Percentiles rank a stretch among this genome's conserved stretches.
Evolutionary conservation across 2,113 vertebrate species (phyloP).

Genomic region (Tamias sibiricus): DNA sequence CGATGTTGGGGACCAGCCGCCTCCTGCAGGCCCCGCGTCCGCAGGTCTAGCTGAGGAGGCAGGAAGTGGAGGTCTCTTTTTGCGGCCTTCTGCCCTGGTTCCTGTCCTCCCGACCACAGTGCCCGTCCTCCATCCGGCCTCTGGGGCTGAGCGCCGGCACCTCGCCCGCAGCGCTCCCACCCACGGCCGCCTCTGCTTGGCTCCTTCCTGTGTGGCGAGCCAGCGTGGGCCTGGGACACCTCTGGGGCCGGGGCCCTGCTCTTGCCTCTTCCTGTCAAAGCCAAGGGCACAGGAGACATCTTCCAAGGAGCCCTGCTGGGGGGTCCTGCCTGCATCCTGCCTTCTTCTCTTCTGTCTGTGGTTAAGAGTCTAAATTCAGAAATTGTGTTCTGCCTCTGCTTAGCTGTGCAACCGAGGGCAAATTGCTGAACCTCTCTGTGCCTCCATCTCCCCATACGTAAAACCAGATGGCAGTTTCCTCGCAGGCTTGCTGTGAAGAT

Average conservation of each 20-base stretch:
- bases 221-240: rapidly evolving
- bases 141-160: neutral
- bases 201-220: constrained; percentile 13
- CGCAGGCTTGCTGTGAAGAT: neutral
- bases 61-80: constrained; percentile 31
- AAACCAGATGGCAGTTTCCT: neutral
- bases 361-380: neutral
- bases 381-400: neutral
- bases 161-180: neutral
- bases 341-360: neutral
- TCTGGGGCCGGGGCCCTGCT: neutral
- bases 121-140: neutral
- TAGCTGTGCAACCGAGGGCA: neutral
- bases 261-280: neutral
- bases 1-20: neutral
- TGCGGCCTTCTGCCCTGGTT: neutral
- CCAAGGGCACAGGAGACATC: neutral
- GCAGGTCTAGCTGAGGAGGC: neutral
- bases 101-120: neutral
- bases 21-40: neutral
- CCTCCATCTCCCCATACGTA: neutral
- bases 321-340: neutral
- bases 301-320: neutral
- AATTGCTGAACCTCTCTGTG: neutral
- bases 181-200: neutral